These are phyloP conservation scores for Camelus bactrianus DNA, from an alignment of 2,113 vertebrate species.

Conservation along the genomic window DNA sequence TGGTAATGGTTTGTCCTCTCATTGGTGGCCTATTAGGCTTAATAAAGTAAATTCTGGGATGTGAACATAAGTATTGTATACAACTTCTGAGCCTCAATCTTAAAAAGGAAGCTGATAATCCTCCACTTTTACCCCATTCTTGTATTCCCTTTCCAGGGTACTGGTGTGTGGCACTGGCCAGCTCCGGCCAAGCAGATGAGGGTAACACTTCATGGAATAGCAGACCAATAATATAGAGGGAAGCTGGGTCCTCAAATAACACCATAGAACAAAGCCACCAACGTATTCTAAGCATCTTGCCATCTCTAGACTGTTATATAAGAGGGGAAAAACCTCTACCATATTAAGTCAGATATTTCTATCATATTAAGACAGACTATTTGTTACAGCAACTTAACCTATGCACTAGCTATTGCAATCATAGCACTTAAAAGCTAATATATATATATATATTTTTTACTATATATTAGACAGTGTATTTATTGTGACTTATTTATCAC, in stretches of 20 bases:
- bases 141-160: not conserved
- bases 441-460: not conserved
- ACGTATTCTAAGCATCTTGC: not conserved
- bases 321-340: not conserved
- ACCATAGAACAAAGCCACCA: not conserved
- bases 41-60: not conserved
- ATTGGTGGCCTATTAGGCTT: not conserved
- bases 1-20: not conserved
- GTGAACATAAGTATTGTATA: not conserved
- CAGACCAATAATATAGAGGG: not conserved
- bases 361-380: not conserved
- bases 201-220: not conserved
- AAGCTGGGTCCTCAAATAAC: not conserved
- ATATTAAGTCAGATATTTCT: not conserved
- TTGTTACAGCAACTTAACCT: not conserved
- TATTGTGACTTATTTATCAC: not conserved
- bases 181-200: not conserved
- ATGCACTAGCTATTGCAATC: not conserved
- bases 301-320: not conserved
- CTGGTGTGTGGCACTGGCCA: not conserved
- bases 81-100: not conserved
- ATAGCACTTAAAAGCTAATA: not conserved
- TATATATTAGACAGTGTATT: not conserved
- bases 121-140: not conserved
- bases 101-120: not conserved